Percentiles rank a stretch among this genome's conserved stretches.
These are phyloP conservation scores for Cepphus grylle DNA, from an alignment of 2,113 vertebrate species.

Conservation along the genomic window DNA sequence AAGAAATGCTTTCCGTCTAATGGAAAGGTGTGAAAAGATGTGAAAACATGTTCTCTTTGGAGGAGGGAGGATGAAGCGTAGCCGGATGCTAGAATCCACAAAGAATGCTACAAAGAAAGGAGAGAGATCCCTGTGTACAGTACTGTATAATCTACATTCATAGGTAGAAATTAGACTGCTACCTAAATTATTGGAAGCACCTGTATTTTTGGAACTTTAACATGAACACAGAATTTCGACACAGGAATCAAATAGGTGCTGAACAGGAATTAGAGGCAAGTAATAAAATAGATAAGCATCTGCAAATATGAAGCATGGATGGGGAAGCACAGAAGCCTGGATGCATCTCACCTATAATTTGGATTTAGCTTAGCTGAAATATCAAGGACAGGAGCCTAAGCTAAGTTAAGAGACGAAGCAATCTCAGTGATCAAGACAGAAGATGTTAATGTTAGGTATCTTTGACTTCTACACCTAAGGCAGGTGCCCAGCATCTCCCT, in stretches of 20 bases:
- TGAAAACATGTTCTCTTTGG: neutral
- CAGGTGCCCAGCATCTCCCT: neutral
- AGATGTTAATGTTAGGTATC: neutral
- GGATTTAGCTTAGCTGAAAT: neutral
- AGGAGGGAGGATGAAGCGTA: neutral
- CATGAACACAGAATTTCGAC: neutral
- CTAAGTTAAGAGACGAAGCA: neutral
- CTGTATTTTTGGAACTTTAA: neutral
- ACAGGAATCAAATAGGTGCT: neutral
- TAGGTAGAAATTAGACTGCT: neutral
- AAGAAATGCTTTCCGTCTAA: neutral
- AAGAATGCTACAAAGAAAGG: neutral
- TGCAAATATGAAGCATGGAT: neutral
- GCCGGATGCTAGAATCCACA: accelerated
- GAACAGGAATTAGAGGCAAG: neutral
- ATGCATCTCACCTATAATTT: neutral
- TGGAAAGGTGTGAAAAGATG: neutral
- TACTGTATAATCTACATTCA: neutral
- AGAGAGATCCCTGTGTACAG: neutral
- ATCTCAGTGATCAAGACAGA: neutral
- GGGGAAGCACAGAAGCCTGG: neutral
- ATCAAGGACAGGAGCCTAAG: neutral
- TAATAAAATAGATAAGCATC: neutral
- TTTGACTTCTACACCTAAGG: neutral
- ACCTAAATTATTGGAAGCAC: neutral